Evolutionary conservation across 2,113 vertebrate species (phyloP), one percentile per base, ranked within the genome.

Genomic region (Jacana jacana): DNA sequence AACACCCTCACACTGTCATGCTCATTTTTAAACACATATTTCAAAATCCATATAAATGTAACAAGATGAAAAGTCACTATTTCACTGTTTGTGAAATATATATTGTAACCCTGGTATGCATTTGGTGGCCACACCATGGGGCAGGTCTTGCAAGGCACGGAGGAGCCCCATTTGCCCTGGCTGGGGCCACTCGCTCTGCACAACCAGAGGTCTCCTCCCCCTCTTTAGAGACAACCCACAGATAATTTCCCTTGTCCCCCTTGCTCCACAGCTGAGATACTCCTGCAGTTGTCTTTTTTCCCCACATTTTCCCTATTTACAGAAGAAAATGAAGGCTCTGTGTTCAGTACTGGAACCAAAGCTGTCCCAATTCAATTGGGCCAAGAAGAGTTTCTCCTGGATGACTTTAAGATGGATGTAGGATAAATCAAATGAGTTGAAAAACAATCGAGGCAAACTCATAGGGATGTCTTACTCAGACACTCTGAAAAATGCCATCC

Each of bases 181-280:
- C 42, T 63, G n/a, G 30, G 9, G 7, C 19, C 15, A 39, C 22
- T 33, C 61, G 10, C 54, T 35, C 48, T 3, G 58, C 68, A 49
- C 78, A 49, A 1, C 1, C 0, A 0, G 13, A 44, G 2, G 48
- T 25, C 52, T 48, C 22, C 35, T 55, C 5, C 0, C 0, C 13
- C 22, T 28, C 22, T 14, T 7, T 1, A 40, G 13, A 2, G 5
- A 77, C 51, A 83, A 28, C 18, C 25, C 25, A 22, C 28, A 51
- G 9, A 15, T 8, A 6, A 57, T 5, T 11, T 23, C 44, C 54
- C 28, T 46, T 15, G 16, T 19, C 4, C 49, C 19, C 27, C 49
- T 16, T 51, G 54, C 66, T 40, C 63, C 57, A 35, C 64, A 80
- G 69, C 37, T 49, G 49, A 86, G 31, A 23, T 7, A 57, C 4